These are phyloP conservation scores for Marmota flaviventris DNA, from an alignment of 2,113 vertebrate species.

Conservation along the genomic window DNA sequence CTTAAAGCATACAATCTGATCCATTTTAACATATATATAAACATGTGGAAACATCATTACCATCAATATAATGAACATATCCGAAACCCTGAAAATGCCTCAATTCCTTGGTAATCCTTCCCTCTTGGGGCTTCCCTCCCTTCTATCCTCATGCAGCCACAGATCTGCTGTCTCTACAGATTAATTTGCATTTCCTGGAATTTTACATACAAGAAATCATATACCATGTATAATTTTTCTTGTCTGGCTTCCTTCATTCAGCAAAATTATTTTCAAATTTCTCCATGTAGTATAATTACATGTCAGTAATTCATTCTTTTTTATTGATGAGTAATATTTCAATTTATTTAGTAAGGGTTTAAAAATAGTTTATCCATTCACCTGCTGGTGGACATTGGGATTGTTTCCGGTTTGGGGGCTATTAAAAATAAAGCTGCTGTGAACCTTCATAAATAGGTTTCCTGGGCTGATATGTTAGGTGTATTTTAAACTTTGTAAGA, in stretches of 20 bases:
- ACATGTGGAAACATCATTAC: not conserved
- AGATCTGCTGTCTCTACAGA: not conserved
- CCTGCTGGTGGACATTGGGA: no score
- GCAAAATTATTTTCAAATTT: constrained; percentile 6
- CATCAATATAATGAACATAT: not conserved
- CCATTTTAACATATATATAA: not conserved
- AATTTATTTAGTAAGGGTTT: not conserved
- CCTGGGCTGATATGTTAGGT: not conserved
- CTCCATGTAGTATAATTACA: not conserved
- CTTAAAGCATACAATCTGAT: not conserved
- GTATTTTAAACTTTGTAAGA: not conserved
- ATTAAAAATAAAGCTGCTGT: constrained; percentile 23
- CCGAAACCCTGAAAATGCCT: not conserved
- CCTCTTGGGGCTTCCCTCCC: not conserved
- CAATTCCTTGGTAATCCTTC: not conserved
- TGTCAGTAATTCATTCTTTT: not conserved
- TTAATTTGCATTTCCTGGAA: not conserved
- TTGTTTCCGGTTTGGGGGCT: not conserved
- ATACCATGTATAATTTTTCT: not conserved
- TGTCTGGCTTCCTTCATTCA: not conserved
- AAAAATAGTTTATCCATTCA: not conserved
- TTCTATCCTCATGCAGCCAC: not conserved
- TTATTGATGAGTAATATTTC: not conserved
- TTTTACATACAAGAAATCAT: constrained; percentile 4
- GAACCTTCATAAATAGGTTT: not conserved